Evolutionary conservation across 2,797 vertebrate species (phyloP).

Genomic region (Hylomyscus alleni): DNA sequence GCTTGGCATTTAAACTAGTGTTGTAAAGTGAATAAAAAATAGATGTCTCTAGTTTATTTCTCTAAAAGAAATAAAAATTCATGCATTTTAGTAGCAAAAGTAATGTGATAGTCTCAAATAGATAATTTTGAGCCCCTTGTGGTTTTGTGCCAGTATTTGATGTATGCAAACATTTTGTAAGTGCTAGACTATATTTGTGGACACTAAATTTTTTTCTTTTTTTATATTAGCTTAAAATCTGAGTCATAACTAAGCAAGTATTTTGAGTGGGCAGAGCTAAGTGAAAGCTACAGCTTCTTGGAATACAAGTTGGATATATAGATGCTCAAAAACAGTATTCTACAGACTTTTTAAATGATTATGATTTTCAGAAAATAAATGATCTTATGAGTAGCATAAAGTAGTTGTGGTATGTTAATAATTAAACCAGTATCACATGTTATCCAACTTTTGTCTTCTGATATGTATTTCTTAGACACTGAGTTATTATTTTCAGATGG

Average conservation of each 20-base stretch:
- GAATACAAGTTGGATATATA: conserved; percentile 2
- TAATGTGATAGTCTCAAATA: conserved; percentile 53
- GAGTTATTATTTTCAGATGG: conserved; percentile 58
- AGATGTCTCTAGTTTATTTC: conserved; percentile 21
- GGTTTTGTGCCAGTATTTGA: conserved; percentile 56
- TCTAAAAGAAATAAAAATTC: conserved; percentile 36
- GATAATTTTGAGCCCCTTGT: conserved; percentile 36
- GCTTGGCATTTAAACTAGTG: conserved; percentile 55
- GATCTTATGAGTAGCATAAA: conserved; percentile 55
- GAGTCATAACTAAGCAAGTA: conserved; percentile 29
- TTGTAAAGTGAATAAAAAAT: conserved; percentile 46
- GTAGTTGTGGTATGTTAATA: conserved; percentile 52
- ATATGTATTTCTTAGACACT: conserved; percentile 39
- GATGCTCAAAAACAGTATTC: conserved; percentile 34
- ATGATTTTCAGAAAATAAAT: conserved; percentile 56
- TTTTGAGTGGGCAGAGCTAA: conserved; percentile 45
- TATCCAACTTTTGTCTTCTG: conserved; percentile 49
- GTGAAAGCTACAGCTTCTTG: conserved; percentile 55
- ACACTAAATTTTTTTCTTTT: conserved; percentile 42
- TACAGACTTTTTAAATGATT: background rate
- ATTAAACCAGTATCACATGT: conserved; percentile 30
- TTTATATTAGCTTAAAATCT: conserved; percentile 54
- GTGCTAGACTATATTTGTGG: conserved; percentile 20
- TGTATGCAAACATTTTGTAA: conserved; percentile 49
- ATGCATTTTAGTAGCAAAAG: conserved; percentile 62